A percentile compares a stretch with the other conserved stretches of the same genome.
Conservation (phyloP, 53 echinoderm and acorn worm species). For the Echinarachnius parma region DNA sequence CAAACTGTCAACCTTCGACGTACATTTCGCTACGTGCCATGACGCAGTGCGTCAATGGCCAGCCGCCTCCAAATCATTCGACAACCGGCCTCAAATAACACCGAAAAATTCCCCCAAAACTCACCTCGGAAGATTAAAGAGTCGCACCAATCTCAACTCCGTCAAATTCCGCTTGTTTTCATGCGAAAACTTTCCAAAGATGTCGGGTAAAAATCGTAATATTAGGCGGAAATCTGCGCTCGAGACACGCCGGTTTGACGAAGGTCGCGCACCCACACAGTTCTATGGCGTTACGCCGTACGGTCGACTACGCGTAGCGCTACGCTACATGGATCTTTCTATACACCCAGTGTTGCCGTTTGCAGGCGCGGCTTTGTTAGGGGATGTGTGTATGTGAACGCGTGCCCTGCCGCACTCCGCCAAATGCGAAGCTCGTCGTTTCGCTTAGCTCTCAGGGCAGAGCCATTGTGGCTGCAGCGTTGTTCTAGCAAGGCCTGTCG, state of each 20-base stretch:
- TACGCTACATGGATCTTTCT: background rate
- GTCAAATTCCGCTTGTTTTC: constrained; percentile 19
- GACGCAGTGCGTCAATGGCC: constrained; percentile 43
- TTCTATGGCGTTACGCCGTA: constrained; percentile 28
- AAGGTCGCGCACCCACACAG: constrained; percentile 7
- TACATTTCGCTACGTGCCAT: constrained; percentile 45
- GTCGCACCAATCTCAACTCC: background rate
- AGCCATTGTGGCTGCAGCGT: constrained; percentile 29
- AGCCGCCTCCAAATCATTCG: constrained; percentile 39
- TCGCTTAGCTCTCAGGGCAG: constrained; percentile 7
- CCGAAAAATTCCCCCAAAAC: constrained; percentile 9
- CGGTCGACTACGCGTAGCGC: background rate
- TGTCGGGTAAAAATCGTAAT: background rate
- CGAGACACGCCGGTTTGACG: constrained; percentile 51
- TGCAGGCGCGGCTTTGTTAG: constrained; percentile 39
- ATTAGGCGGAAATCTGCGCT: constrained; percentile 18
- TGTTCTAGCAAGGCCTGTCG: constrained; percentile 35
- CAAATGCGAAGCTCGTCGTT: constrained; percentile 25
- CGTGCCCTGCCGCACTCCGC: constrained; percentile 33
- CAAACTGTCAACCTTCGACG: constrained; percentile 37
- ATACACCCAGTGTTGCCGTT: constrained; percentile 37
- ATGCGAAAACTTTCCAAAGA: constrained; percentile 4
- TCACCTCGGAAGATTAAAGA: constrained; percentile 12
- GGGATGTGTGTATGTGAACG: constrained; percentile 33
- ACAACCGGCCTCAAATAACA: constrained; percentile 14